These are phyloP conservation scores for Campylomormyrus tamandua DNA, from an alignment of 2,113 vertebrate genomes.

Conservation along the genomic window DNA sequence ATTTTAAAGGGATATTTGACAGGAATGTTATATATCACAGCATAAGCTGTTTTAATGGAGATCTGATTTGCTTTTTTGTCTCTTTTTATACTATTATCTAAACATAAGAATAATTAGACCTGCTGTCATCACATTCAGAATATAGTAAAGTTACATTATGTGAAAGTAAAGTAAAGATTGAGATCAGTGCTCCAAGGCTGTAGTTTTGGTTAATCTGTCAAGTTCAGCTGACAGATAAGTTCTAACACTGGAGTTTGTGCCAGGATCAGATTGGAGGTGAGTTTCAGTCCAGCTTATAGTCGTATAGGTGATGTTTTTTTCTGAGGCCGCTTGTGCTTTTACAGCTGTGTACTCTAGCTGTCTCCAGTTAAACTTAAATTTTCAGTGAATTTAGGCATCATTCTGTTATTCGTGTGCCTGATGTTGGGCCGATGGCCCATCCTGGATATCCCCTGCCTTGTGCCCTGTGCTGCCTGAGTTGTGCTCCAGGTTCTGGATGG, in stretches of 20 bases:
- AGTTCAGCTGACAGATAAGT: not conserved
- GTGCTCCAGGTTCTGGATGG: not conserved
- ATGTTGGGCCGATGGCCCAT: not conserved
- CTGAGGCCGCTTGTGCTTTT: not conserved
- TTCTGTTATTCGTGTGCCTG: not conserved
- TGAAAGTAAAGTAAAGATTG: not conserved
- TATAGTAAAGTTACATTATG: not conserved
- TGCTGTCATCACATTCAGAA: not conserved
- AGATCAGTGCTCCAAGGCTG: not conserved
- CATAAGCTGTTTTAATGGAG: not conserved
- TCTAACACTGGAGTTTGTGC: not conserved
- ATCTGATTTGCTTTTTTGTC: not conserved
- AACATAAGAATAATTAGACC: not conserved
- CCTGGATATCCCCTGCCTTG: not conserved
- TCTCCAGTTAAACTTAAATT: not conserved
- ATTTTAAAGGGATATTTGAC: not conserved
- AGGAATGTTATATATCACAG: not conserved
- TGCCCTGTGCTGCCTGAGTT: not conserved
- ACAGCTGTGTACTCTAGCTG: not conserved
- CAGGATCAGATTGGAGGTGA: not conserved
- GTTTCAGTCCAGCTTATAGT: not conserved
- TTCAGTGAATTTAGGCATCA: not conserved
- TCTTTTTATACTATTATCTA: not conserved
- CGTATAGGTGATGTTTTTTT: not conserved
- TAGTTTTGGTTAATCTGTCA: not conserved